Conservation (phyloP, 2,113 vertebrate genomes). For the Hassar affinis region DNA sequence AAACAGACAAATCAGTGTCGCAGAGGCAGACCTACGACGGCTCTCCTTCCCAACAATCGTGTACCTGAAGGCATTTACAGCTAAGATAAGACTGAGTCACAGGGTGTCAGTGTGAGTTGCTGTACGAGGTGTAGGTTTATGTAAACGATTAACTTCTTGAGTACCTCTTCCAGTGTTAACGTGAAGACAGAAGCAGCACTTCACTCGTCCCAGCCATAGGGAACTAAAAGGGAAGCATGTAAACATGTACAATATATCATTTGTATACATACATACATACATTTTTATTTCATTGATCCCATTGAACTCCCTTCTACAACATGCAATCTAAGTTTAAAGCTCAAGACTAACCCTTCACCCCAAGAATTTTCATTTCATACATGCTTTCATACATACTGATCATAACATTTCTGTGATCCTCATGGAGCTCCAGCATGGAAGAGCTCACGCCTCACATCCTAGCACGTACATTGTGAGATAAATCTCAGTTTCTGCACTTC, state of each 20-base stretch:
- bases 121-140: neutral
- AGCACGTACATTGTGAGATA: too few relatives aligned
- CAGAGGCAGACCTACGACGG: neutral
- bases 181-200: constrained; percentile 2
- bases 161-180: constrained; percentile 34
- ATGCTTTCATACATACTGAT: neutral
- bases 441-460: neutral
- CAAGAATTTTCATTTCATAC: too few relatives aligned
- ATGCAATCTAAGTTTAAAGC: neutral
- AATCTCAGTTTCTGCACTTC: neutral
- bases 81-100: neutral
- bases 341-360: neutral
- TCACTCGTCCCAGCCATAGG: constrained; percentile 33
- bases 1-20: neutral
- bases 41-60: neutral
- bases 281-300: neutral
- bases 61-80: neutral
- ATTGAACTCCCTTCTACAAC: neutral
- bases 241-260: neutral
- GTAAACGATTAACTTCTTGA: neutral
- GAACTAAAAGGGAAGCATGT: constrained; percentile 28
- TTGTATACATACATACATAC: neutral
- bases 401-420: too few relatives aligned
- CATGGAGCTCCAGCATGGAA: neutral
- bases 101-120: neutral